Percentiles rank a stretch among this genome's conserved stretches.
Evolutionary conservation across 2,113 vertebrate species (phyloP).

Genomic region (Eolophus roseicapilla): DNA sequence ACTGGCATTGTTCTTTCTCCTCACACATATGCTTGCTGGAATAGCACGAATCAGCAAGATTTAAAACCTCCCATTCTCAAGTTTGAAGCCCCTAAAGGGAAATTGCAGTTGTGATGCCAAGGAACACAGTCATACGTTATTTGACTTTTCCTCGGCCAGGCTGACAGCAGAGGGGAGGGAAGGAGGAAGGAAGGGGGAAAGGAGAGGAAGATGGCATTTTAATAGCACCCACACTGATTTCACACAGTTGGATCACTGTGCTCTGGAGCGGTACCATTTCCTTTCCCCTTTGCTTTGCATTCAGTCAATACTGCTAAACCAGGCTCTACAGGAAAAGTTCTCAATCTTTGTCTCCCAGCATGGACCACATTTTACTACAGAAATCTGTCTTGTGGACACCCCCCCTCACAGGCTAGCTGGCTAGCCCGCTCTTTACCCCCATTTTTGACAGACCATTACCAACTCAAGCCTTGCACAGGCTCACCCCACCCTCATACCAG

Average conservation of each 20-base stretch:
- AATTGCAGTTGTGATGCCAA: slow-evolving; percentile 73
- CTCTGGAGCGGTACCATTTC: slow-evolving; percentile 25
- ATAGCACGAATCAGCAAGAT: slow-evolving; percentile 71
- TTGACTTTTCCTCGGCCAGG: slow-evolving; percentile 68
- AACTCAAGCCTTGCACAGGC: not conserved
- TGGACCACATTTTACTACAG: not conserved
- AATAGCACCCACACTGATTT: slow-evolving; percentile 59
- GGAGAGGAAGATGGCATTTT: slow-evolving; percentile 69
- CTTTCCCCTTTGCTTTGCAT: not conserved
- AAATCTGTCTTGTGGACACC: slow-evolving; percentile 2
- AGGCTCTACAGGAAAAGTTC: not conserved
- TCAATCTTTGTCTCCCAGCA: not conserved
- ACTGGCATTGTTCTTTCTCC: slow-evolving; percentile 48
- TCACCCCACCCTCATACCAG: not conserved
- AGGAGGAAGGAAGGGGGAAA: slow-evolving; percentile 39
- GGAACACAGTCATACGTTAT: slow-evolving; percentile 76
- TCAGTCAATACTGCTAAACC: not conserved
- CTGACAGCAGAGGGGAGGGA: slow-evolving; percentile 54
- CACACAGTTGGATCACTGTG: slow-evolving; percentile 64
- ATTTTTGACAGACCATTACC: not conserved
- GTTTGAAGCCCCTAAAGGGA: slow-evolving; percentile 70
- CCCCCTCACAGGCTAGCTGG: not conserved
- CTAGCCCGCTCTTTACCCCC: not conserved
- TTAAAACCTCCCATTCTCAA: slow-evolving; percentile 76
- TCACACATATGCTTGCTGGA: slow-evolving; percentile 46